Conservation (phyloP, 2,888 invertebrate genomes). For the Drosophila pseudotalamancana region DNA sequence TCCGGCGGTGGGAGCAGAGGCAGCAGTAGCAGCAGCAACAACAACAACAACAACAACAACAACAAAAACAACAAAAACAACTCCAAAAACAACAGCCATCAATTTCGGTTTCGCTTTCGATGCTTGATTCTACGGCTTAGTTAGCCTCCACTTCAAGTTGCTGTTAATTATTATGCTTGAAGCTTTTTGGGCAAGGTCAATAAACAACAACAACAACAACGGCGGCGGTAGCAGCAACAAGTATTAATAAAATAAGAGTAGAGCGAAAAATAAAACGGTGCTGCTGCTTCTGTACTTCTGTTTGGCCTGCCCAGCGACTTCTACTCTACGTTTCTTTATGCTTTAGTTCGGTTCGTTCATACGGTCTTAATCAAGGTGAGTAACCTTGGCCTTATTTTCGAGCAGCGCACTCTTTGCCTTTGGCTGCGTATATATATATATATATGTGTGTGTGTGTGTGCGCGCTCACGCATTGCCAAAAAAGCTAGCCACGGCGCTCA, state of each 20-base stretch:
- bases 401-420: conserved; percentile 72
- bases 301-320: conserved; percentile 43
- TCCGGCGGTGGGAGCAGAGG: conserved; percentile 37
- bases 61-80: neutral
- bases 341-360: conserved; percentile 66
- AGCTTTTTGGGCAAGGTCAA: conserved; percentile 82
- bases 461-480: conserved; percentile 71
- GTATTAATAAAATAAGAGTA: conserved; percentile 38
- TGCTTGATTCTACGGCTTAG: conserved; percentile 66
- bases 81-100: conserved; percentile 16
- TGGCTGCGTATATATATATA: conserved; percentile 15
- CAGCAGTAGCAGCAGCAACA: neutral
- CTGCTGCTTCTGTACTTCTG: conserved; percentile 43
- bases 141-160: conserved; percentile 58
- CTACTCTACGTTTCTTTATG: conserved; percentile 58
- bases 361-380: conserved; percentile 83
- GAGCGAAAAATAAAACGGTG: conserved; percentile 8
- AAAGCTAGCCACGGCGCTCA: conserved; percentile 55
- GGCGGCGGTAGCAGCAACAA: conserved; percentile 16
- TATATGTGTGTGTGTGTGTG: conserved; percentile 23
- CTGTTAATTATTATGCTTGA: conserved; percentile 78
- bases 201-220: conserved; percentile 48
- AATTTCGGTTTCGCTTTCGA: conserved; percentile 67
- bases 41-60: conserved; percentile 12
- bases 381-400: conserved; percentile 83